Conservation (phyloP, 2,113 vertebrate species). For the Bucco capensis region DNA sequence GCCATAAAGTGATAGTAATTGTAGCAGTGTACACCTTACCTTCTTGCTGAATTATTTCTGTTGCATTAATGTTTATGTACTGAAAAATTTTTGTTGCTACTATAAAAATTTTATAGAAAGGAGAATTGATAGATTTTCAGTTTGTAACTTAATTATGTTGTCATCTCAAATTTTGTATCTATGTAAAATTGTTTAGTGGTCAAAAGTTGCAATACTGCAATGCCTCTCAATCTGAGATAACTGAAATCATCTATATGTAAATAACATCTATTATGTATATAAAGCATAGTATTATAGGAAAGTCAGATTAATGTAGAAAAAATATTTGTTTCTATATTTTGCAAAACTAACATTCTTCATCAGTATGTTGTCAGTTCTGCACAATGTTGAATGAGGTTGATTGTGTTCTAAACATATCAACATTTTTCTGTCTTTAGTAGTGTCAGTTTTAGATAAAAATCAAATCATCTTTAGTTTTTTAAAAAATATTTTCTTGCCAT, state of each 20-base stretch:
- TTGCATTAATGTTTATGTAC: slow-evolving; percentile 1
- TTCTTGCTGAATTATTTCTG: slow-evolving; percentile 36
- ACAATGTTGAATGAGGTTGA: not conserved
- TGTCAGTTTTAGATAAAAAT: not conserved
- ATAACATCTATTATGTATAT: not conserved
- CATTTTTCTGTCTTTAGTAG: not conserved
- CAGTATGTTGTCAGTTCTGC: not conserved
- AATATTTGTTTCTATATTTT: not conserved
- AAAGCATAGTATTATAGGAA: not conserved
- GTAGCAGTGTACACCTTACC: not conserved
- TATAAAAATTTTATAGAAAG: not conserved
- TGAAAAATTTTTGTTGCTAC: not conserved
- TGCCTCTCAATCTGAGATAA: not conserved
- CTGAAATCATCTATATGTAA: not conserved
- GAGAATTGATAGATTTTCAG: not conserved
- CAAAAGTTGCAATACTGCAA: not conserved
- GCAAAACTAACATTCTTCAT: not conserved
- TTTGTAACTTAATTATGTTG: not conserved
- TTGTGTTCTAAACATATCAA: not conserved
- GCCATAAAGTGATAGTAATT: slow-evolving; percentile 31
- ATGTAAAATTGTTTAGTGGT: not conserved
- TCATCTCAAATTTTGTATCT: not conserved
- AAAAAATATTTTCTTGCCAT: not conserved
- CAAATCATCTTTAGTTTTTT: not conserved
- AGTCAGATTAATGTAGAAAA: not conserved